These are phyloP conservation scores for Syrrhaptes paradoxus DNA, from an alignment of 2,113 vertebrate species.

Conservation along the genomic window DNA sequence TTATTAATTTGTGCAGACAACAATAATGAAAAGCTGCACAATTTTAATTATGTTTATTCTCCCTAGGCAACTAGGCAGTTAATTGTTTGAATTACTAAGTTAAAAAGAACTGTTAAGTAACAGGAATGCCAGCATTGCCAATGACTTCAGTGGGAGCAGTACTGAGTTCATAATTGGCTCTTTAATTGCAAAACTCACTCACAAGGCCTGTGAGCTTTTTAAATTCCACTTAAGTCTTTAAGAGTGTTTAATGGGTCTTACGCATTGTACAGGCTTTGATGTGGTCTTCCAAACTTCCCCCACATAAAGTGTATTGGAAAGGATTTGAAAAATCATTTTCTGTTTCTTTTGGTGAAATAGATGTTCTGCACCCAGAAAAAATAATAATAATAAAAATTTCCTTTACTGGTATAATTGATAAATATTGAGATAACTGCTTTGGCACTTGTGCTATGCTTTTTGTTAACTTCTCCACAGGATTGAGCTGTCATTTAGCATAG, in stretches of 20 bases:
- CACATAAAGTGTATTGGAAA: background rate
- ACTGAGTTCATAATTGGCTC: background rate
- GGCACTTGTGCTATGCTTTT: background rate
- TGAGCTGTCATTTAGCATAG: background rate
- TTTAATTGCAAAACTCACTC: background rate
- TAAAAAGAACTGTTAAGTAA: slow-evolving; percentile 32
- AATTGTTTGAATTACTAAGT: slow-evolving; percentile 6
- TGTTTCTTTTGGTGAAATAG: background rate
- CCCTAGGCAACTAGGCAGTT: background rate
- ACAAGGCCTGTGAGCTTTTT: background rate
- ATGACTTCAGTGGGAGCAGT: background rate
- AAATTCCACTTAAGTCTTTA: background rate
- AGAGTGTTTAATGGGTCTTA: background rate
- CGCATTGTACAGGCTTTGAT: background rate
- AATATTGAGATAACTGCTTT: background rate
- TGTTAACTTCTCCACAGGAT: background rate
- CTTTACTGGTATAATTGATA: background rate
- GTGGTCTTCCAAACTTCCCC: background rate
- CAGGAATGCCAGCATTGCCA: background rate
- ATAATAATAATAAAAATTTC: background rate
- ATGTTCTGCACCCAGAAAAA: background rate
- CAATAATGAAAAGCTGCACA: background rate
- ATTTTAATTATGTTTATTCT: slow-evolving; percentile 25
- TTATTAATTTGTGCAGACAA: slow-evolving; percentile 17
- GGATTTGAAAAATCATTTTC: background rate